Base-by-base conservation (phyloP, 2,797 vertebrate genomes). In the Falco novaeseelandiae region DNA sequence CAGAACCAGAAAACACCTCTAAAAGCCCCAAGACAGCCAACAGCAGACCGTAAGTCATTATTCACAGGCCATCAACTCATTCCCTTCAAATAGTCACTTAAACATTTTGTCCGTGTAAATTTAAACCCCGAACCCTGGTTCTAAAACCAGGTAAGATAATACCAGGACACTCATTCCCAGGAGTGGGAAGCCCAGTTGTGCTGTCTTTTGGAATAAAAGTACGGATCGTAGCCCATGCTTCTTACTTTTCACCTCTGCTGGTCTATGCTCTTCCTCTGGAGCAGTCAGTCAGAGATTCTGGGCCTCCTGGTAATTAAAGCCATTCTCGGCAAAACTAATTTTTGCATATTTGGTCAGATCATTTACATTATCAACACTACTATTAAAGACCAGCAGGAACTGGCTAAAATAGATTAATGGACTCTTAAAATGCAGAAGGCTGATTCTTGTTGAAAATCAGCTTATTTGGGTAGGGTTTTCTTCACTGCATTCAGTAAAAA, bases 391-490 rank as follows among this genome's bases (percentile, higher is more conserved):
- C 59, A 87, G 71, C 2, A 27, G 66, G 46, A 93, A 85, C 66
- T 15, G 21, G 81, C 49, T 91, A 58, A 81, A 89, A 89, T 40
- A 93, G 81, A 92, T 73, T 26, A 51, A 46, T 58, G 70, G 85
- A 74, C 54, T 74, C 87, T 93, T 93, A 83, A 97, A 93, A 96
- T 66, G 69, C 67, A 92, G 55, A 92, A 81, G 58, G 76, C 83
- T 93, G 90, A 83, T 82, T 91, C 79, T 44, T 22, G 48, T 42
- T 81, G 81, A 92, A 94, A 93, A 87, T n/a, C 83, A 82, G 96
- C 93, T 96, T 91, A 81, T 67, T 96, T 90, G 82, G 79, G 90
- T 78, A 94, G 93, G 67, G 58, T 77, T 70, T 93, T 76, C 89
- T 94, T 87, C 85, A 83, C 81, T 74, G 83, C 83, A 65, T 97